These are phyloP conservation scores for Tachuris rubrigastra DNA, from an alignment of 2,113 vertebrate genomes.

Conservation along the genomic window DNA sequence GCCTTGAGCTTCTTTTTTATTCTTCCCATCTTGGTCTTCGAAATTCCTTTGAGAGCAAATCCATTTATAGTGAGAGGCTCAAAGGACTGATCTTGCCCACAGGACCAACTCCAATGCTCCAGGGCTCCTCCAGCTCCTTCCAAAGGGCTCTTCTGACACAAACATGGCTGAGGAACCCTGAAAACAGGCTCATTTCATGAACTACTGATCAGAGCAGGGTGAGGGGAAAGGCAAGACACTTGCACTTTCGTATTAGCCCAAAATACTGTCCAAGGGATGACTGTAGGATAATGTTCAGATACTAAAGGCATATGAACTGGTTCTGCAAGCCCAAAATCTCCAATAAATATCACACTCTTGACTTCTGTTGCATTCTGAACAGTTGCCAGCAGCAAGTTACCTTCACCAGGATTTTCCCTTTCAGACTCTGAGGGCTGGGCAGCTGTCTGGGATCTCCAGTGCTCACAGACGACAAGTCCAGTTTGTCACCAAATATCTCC, in stretches of 20 bases:
- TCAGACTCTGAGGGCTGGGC: constrained; percentile 89
- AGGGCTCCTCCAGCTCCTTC: background rate
- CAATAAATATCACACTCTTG: background rate
- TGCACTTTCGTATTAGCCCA: background rate
- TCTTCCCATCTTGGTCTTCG: background rate
- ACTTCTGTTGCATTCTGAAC: background rate
- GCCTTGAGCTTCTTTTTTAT: background rate
- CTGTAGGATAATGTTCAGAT: background rate
- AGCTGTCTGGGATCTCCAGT: constrained; percentile 83
- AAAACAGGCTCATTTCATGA: background rate
- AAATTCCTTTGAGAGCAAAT: background rate
- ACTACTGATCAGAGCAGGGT: constrained; percentile 5
- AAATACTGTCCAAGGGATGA: background rate
- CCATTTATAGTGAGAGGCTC: background rate
- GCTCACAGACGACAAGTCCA: constrained; percentile 83
- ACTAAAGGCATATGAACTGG: background rate
- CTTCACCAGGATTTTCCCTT: constrained; percentile 96
- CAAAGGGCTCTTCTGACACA: background rate
- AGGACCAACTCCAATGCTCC: background rate
- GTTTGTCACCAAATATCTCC: constrained; percentile 89
- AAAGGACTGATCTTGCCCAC: background rate
- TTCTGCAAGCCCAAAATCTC: background rate
- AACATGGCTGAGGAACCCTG: background rate
- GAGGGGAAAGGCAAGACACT: background rate
- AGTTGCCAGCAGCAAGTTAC: constrained; percentile 64